Percentiles rank a stretch among this genome's conserved stretches.
Evolutionary conservation across 2,888 invertebrate genomes (phyloP).

Genomic region (Perdita meconis): DNA sequence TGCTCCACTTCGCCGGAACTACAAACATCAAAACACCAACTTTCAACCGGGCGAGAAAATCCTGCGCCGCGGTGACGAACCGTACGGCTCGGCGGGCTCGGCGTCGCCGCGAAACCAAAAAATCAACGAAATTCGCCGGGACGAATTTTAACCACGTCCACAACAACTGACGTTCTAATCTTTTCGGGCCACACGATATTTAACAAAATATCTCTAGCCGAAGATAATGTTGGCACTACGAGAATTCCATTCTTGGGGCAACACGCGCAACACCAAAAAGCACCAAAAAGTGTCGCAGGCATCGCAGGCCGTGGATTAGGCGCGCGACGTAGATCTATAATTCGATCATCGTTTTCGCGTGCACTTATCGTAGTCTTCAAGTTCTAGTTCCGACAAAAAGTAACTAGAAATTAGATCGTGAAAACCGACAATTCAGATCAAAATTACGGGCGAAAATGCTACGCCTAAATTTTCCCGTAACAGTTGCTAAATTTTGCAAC

Average conservation of each 20-base stretch:
- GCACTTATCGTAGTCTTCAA: too few relatives aligned
- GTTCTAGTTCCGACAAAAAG: too few relatives aligned
- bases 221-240: conserved; percentile 43
- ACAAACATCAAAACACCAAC: conserved; percentile 75
- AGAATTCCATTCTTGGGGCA: conserved; percentile 21
- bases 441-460: too few relatives aligned
- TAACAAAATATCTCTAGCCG: conserved; percentile 53
- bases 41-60: conserved; percentile 42
- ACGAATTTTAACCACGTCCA: background rate
- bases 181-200: conserved; percentile 14
- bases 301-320: conserved; percentile 4
- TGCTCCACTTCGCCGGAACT: conserved; percentile 79
- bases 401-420: too few relatives aligned
- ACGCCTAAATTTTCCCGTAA: too few relatives aligned
- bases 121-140: conserved; percentile 15
- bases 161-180: conserved; percentile 39
- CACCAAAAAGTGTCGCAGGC: conserved; percentile 15
- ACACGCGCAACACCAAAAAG: too few relatives aligned
- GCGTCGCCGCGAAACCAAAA: background rate
- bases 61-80: conserved; percentile 10
- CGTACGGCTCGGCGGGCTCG: background rate
- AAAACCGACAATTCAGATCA: too few relatives aligned
- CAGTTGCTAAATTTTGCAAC: too few relatives aligned
- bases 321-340: background rate
- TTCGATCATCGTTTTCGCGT: background rate